Base-by-base conservation (phyloP, 2,797 vertebrate genomes). In the Leuciscus waleckii region DNA sequence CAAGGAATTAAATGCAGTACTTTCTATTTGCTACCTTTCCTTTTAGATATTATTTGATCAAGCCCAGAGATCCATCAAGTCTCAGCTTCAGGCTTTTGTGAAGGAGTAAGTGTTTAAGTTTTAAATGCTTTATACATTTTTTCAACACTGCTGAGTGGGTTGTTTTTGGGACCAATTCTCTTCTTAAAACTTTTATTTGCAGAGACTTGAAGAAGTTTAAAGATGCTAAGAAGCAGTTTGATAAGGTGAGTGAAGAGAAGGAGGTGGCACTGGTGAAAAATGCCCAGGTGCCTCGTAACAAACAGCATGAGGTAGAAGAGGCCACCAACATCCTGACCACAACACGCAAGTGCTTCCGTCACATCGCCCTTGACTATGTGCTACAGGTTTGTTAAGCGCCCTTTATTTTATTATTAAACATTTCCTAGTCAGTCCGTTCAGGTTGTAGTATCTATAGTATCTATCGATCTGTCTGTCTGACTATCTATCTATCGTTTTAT, bases 171-270 rank as follows among this genome's bases (percentile, higher is more conserved):
- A 9, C 23, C 8, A 13, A 5, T 46, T 58, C 39, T 26, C 32
- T 21, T 13, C 1, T 8, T 7, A 2, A 23, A 4, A 63, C 5
- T 67, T 29, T 73, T 29, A 63, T 16, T 58, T 26, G 78, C 85
- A 88, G 96, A 82, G 96, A 97, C 90, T 95, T 97, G 87, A 94
- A 94, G 89, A 96, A 95, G 93, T 97, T 97, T 87, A 97, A 97
- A 91, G 96, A 97, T 88, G 94, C 95, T 21, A 97, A 97, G 91
- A 97, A 97, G 75, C 96, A 97, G 49, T 97, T 97, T 91, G 96
- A 97, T 92, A 96, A 96, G 90, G 96, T 96, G 86, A 96, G 96
- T 49, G 96, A 97, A 91, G 96, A 97, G 86, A 97, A 97, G 88
- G 96, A 97, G 86, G 96, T 95, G 56, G 96, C 96, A 13, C 89